Evolutionary conservation across 2,797 vertebrate species (phyloP).

Genomic region (Cuculus canorus): DNA sequence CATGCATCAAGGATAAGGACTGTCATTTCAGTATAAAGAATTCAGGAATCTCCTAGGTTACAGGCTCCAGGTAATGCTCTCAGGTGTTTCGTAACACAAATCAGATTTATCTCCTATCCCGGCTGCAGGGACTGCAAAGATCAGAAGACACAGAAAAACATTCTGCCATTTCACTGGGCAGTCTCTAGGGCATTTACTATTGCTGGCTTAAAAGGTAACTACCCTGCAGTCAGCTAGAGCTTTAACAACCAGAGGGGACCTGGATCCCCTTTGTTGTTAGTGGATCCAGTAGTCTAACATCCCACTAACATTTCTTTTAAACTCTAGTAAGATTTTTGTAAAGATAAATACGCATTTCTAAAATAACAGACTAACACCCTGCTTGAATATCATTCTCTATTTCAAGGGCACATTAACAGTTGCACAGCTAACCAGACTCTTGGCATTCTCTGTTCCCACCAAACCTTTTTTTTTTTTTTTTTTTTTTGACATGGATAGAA

Average conservation of each 20-base stretch:
- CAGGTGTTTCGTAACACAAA: neutral
- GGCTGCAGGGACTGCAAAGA: neutral
- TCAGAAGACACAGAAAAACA: neutral
- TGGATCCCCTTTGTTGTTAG: neutral
- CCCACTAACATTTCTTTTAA: neutral
- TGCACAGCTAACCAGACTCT: neutral
- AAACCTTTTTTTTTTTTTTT: neutral
- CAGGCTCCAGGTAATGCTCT: neutral
- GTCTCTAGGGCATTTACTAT: neutral
- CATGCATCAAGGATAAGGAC: neutral
- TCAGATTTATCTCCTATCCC: neutral
- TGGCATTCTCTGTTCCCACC: neutral
- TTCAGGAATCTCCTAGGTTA: neutral
- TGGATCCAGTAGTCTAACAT: neutral
- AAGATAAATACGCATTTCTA: neutral
- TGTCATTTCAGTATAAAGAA: neutral
- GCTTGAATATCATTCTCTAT: neutral
- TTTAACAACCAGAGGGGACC: neutral
- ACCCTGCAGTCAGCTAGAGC: neutral
- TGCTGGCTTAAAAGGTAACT: neutral
- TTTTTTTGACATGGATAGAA: neutral
- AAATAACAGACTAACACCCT: neutral
- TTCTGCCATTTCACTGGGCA: neutral
- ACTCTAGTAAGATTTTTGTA: neutral
- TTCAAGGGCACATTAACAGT: neutral